Evolutionary conservation across 2,888 invertebrate species (phyloP).

Genomic region (Caenorhabditis doughertyi): DNA sequence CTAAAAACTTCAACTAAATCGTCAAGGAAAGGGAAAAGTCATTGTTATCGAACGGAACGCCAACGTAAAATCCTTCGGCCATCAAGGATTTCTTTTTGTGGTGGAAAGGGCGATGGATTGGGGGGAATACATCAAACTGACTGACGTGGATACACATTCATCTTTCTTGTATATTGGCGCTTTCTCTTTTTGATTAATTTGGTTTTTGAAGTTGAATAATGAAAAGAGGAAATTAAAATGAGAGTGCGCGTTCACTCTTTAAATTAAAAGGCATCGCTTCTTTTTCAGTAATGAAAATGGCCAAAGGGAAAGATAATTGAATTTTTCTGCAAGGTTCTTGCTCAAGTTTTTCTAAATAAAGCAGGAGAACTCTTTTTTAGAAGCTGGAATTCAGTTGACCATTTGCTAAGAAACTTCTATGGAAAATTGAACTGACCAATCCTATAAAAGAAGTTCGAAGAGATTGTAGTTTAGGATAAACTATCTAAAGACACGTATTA

Average conservation of each 20-base stretch:
- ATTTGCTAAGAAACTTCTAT: too few species aligned
- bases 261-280: not conserved
- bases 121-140: constrained; percentile 35
- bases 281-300: not conserved
- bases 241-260: not conserved
- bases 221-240: not conserved
- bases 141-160: constrained; percentile 33
- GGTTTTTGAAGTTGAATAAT: not conserved
- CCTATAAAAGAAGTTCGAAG: too few species aligned
- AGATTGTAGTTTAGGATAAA: too few species aligned
- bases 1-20: not conserved
- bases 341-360: too few species aligned
- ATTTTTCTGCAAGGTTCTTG: too few species aligned
- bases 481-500: too few species aligned
- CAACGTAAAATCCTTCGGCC: not conserved
- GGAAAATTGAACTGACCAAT: too few species aligned
- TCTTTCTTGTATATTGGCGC: constrained; percentile 10
- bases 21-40: not conserved
- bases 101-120: constrained; percentile 9
- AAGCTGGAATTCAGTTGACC: too few species aligned
- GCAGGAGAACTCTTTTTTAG: too few species aligned
- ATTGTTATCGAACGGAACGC: not conserved
- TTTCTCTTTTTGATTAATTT: constrained; percentile 21
- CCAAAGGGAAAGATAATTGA: not conserved
- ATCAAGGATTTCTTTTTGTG: constrained; percentile 29